A percentile compares a stretch with the other conserved stretches of the same genome.
Conservation (phyloP, 2,113 vertebrate species). For the Aplodontia rufa region DNA sequence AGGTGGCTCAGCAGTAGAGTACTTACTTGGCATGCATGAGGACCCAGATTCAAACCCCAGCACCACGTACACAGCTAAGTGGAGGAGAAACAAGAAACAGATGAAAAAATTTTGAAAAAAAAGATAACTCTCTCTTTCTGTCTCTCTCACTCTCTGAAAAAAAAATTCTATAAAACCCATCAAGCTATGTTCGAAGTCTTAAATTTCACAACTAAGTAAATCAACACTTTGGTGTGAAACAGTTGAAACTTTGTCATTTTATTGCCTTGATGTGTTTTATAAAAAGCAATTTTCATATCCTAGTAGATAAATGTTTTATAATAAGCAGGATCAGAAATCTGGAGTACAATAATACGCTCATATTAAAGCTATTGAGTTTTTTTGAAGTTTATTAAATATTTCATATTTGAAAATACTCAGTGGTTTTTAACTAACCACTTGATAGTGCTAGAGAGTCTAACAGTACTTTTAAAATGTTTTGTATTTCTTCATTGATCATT, state of each 20-base stretch:
- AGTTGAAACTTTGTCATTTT: background rate
- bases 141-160: no score
- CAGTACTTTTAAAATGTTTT: background rate
- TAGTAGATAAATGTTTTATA: background rate
- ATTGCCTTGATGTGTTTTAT: slow-evolving; percentile 4
- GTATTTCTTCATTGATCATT: background rate
- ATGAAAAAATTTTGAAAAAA: no score
- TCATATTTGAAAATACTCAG: background rate
- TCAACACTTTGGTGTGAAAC: background rate
- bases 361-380: background rate
- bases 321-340: background rate
- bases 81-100: no score
- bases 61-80: no score
- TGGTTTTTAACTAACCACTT: slow-evolving; percentile 47
- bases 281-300: background rate
- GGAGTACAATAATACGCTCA: background rate
- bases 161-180: no score
- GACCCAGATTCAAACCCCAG: no score
- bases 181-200: slow-evolving; percentile 25
- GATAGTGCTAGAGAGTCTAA: background rate
- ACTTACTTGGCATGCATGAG: no score
- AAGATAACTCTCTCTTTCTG: no score
- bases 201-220: background rate
- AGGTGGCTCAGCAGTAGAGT: no score
- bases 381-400: slow-evolving; percentile 3